These are phyloP conservation scores for Plutella xylostella DNA, from an alignment of 2,888 invertebrate species.

Conservation along the genomic window DNA sequence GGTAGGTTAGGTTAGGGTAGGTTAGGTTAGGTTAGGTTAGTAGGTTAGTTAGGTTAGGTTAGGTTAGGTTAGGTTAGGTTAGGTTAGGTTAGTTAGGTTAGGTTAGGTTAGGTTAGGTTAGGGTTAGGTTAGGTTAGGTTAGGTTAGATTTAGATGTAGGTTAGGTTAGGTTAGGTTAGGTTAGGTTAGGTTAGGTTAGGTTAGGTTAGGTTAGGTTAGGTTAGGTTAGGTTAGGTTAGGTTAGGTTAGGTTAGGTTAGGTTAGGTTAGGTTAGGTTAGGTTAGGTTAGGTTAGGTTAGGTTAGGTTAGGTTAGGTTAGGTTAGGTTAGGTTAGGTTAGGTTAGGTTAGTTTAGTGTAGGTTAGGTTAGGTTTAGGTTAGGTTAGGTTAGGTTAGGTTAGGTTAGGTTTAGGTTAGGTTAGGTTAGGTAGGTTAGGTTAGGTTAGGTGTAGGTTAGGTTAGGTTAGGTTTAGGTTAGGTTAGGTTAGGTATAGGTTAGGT, in stretches of 20 bases:
- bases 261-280: slow-evolving; percentile 8
- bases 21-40: slow-evolving; percentile 10
- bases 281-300: slow-evolving; percentile 8
- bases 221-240: slow-evolving; percentile 12
- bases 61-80: slow-evolving; percentile 13
- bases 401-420: slow-evolving; percentile 9
- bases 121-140: slow-evolving; percentile 15
- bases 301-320: slow-evolving; percentile 8
- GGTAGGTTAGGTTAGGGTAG: slow-evolving; percentile 10
- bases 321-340: slow-evolving; percentile 8
- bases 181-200: slow-evolving; percentile 13
- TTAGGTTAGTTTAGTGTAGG: slow-evolving; percentile 8
- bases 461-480: slow-evolving; percentile 7
- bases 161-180: slow-evolving; percentile 13
- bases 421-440: slow-evolving; percentile 9
- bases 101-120: slow-evolving; percentile 11
- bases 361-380: slow-evolving; percentile 9
- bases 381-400: slow-evolving; percentile 8
- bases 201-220: slow-evolving; percentile 10
- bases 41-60: slow-evolving; percentile 8
- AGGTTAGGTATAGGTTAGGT: slow-evolving; percentile 10
- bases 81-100: slow-evolving; percentile 12
- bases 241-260: slow-evolving; percentile 8
- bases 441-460: slow-evolving; percentile 7
- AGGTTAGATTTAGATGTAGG: slow-evolving; percentile 15